phyloP scores from a whole-genome alignment of 2,797 vertebrate genomes.

The Malacoraja senta region DNA sequence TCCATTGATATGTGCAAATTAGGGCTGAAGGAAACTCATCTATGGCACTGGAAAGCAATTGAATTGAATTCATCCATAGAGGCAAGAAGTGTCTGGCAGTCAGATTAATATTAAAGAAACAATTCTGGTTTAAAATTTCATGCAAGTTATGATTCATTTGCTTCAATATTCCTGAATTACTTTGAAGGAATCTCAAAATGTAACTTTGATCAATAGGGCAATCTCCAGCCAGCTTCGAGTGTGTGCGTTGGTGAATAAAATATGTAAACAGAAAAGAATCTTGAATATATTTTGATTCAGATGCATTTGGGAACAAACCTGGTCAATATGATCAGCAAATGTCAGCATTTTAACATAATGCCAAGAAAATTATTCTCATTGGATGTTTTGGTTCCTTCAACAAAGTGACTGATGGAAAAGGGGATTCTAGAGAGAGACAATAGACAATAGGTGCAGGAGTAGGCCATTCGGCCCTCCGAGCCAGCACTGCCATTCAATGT shows the following conservation, averaged over 20 bases:
- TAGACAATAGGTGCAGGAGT: no score
- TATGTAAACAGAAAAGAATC: not conserved
- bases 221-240: not conserved
- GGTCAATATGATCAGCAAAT: not conserved
- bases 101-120: conserved; percentile 7
- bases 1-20: not conserved
- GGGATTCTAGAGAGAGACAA: no score
- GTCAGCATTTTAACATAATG: not conserved
- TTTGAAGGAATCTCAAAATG: not conserved
- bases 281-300: not conserved
- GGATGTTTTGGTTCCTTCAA: not conserved
- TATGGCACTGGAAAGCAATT: not conserved
- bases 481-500: no score
- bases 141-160: conserved; percentile 10
- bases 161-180: not conserved
- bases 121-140: not conserved
- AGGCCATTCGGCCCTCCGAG: no score
- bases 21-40: not conserved
- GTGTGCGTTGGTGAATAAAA: not conserved
- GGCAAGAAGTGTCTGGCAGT: not conserved
- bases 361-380: not conserved
- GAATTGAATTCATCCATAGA: not conserved
- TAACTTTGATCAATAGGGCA: not conserved
- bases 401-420: no score
- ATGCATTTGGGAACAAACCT: not conserved